Percentiles rank a stretch among this genome's conserved stretches.
These are phyloP conservation scores for Alectura lathami DNA, from an alignment of 2,113 vertebrate species.

Conservation along the genomic window DNA sequence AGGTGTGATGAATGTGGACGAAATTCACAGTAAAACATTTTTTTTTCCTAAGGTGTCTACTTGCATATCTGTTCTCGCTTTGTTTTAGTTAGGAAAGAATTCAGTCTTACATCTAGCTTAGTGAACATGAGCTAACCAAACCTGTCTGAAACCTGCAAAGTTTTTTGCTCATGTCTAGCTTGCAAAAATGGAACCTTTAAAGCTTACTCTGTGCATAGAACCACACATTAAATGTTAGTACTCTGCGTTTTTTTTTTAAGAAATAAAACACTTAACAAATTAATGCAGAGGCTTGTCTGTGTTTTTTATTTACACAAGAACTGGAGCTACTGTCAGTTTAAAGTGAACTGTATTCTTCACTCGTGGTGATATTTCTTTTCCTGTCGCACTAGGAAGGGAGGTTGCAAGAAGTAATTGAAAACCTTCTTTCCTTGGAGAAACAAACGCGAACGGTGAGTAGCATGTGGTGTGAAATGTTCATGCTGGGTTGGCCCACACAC, in stretches of 20 bases:
- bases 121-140: not conserved
- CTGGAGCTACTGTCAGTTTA: not conserved
- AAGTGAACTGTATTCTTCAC: not conserved
- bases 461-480: not conserved
- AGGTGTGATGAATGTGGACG: not conserved
- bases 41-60: not conserved
- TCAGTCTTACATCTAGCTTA: not conserved
- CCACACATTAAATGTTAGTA: not conserved
- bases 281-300: not conserved
- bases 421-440: conserved; percentile 94
- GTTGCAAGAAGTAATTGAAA: conserved; percentile 95
- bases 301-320: not conserved
- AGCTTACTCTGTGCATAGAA: not conserved
- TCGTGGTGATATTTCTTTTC: not conserved
- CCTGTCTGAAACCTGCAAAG: not conserved
- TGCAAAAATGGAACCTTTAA: not conserved
- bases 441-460: conserved; percentile 94
- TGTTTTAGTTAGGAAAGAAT: not conserved
- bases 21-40: not conserved
- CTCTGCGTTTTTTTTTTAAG: not conserved
- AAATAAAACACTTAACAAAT: not conserved
- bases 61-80: not conserved
- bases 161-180: not conserved
- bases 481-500: not conserved
- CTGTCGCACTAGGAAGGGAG: conserved; percentile 86